Evolutionary conservation across 2,888 invertebrate genomes (phyloP).

Genomic region (Agrilus biguttatus): DNA sequence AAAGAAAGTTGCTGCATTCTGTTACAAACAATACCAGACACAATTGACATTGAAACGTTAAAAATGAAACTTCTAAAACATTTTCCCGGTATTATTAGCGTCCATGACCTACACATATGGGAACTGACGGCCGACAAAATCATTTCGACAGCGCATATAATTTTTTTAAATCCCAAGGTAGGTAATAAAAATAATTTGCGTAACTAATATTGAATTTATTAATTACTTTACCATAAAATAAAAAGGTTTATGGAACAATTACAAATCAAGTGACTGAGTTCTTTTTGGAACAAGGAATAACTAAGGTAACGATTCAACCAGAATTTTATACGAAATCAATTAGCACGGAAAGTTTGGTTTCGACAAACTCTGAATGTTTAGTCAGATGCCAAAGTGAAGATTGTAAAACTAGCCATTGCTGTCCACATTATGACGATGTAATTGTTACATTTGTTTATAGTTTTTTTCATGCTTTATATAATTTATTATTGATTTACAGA

Average conservation of each 20-base stretch:
- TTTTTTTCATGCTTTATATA: too few species aligned
- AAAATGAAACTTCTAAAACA: slow-evolving; percentile 46
- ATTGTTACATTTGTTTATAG: too few species aligned
- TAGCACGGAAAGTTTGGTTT: slow-evolving; percentile 18
- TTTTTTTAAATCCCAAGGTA: slow-evolving; percentile 49
- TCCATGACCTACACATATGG: slow-evolving; percentile 86
- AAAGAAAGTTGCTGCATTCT: slow-evolving; percentile 78
- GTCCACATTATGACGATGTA: slow-evolving; percentile 15
- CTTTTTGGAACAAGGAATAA: slow-evolving; percentile 67
- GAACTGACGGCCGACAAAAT: slow-evolving; percentile 65
- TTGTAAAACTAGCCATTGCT: slow-evolving; percentile 32
- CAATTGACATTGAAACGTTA: slow-evolving; percentile 63
- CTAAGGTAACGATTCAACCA: slow-evolving; percentile 75
- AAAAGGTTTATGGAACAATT: slow-evolving; percentile 38
- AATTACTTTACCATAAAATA: slow-evolving; percentile 4
- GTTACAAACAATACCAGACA: slow-evolving; percentile 83
- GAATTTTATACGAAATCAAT: slow-evolving; percentile 44
- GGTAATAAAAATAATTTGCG: slow-evolving; percentile 5
- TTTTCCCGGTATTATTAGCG: slow-evolving; percentile 57
- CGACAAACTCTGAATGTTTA: slow-evolving; percentile 24
- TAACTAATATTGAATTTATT: neutral
- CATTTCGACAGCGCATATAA: slow-evolving; percentile 74
- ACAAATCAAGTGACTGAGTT: slow-evolving; percentile 53
- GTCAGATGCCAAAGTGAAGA: slow-evolving; percentile 29
- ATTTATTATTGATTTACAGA: too few species aligned